Conservation (phyloP, 2,113 vertebrate species). For the Leuciscus idus region DNA sequence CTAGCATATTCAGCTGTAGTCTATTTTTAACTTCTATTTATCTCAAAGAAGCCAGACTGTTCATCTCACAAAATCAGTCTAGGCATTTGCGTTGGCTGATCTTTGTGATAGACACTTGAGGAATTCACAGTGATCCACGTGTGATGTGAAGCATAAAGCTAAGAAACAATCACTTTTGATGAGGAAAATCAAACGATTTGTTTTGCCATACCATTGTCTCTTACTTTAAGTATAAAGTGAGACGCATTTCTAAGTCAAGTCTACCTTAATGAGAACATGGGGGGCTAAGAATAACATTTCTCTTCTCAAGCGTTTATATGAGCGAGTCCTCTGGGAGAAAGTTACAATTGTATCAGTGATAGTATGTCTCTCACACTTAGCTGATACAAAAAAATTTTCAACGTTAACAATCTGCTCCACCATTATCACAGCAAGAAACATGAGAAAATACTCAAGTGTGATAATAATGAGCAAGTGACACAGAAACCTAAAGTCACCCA, state of each 20-base stretch:
- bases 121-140: not conserved
- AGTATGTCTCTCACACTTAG: not conserved
- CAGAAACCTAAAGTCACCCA: not conserved
- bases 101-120: conserved; percentile 26
- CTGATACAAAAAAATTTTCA: not conserved
- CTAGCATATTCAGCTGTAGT: not conserved
- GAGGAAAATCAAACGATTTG: not conserved
- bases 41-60: not conserved
- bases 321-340: conserved; percentile 5
- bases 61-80: conserved; percentile 17
- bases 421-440: conserved; percentile 10
- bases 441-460: not conserved
- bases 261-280: not conserved
- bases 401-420: not conserved
- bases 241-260: conserved; percentile 5
- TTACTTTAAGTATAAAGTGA: conserved; percentile 2
- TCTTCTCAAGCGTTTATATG: not conserved
- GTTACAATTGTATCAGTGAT: conserved; percentile 2
- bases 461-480: not conserved
- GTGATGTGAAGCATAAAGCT: not conserved
- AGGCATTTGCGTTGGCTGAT: not conserved
- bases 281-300: conserved; percentile 24
- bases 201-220: not conserved
- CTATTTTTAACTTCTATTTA: conserved; percentile 39
- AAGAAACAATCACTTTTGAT: not conserved